A percentile compares a stretch with the other conserved stretches of the same genome.
Evolutionary conservation across 2,113 vertebrate species (phyloP).

Genomic region (Panurus biarmicus): DNA sequence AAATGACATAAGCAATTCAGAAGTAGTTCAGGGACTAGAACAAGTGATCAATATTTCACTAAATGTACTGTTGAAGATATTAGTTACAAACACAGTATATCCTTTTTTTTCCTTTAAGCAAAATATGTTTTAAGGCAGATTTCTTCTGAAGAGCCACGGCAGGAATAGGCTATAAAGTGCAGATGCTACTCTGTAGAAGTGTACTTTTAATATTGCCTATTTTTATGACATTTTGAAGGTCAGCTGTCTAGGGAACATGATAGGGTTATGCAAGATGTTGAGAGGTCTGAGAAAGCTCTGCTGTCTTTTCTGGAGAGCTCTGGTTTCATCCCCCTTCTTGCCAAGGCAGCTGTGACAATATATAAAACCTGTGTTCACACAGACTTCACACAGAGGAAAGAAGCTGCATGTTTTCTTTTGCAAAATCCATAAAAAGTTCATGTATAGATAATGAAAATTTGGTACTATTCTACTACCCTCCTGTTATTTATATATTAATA

Average conservation of each 20-base stretch:
- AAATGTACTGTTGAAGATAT: background rate
- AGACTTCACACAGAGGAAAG: background rate
- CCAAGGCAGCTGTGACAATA: background rate
- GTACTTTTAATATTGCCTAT: slow-evolving; percentile 1
- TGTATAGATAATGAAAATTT: background rate
- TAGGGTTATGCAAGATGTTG: background rate
- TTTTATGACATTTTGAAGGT: slow-evolving; percentile 33
- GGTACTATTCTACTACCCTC: background rate
- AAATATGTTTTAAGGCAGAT: background rate
- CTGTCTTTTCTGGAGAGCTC: background rate
- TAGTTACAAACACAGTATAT: background rate
- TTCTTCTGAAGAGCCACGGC: background rate
- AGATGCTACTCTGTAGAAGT: background rate
- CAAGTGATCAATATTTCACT: slow-evolving; percentile 44
- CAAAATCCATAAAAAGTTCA: background rate
- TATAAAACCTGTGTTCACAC: background rate
- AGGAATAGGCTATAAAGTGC: background rate
- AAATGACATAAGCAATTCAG: background rate
- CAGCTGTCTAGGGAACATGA: background rate
- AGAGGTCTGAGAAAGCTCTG: slow-evolving; percentile 2
- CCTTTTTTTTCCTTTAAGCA: slow-evolving; percentile 23
- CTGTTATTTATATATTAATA: background rate
- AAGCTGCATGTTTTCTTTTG: background rate
- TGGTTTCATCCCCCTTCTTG: background rate
- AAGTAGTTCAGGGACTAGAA: background rate